A percentile compares a stretch with the other conserved stretches of the same genome.
These are phyloP conservation scores for Esperia sulphurella DNA, from an alignment of 2,888 invertebrate species.

Conservation along the genomic window DNA sequence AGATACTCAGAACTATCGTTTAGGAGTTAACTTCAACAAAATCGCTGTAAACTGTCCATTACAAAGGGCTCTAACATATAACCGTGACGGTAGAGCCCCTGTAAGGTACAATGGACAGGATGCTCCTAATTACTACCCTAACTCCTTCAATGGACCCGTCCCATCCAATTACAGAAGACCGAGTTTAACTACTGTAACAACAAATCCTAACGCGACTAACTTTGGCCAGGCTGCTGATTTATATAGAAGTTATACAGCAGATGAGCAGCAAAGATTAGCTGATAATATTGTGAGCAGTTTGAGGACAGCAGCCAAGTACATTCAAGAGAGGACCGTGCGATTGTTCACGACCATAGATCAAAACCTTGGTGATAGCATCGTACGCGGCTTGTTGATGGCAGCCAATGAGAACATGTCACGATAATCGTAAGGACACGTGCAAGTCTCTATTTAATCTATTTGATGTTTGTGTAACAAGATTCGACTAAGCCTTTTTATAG, in stretches of 20 bases:
- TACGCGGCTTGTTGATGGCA: conserved; percentile 17
- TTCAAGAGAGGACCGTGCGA: conserved; percentile 76
- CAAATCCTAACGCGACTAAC: neutral
- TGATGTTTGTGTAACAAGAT: too few relatives aligned
- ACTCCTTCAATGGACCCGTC: conserved; percentile 35
- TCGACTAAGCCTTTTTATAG: too few relatives aligned
- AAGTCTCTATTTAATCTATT: too few relatives aligned
- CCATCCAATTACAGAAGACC: conserved; percentile 30
- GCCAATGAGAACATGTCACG: too few relatives aligned
- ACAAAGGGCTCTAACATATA: conserved; percentile 22
- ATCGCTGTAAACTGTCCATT: conserved; percentile 32
- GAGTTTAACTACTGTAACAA: neutral
- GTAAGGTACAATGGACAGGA: conserved; percentile 26
- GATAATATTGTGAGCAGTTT: conserved; percentile 87
- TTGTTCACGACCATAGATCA: conserved; percentile 87
- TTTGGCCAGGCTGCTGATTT: neutral
- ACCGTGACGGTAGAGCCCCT: conserved; percentile 33
- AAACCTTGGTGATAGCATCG: conserved; percentile 80
- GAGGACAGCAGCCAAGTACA: conserved; percentile 82
- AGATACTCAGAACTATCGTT: conserved; percentile 72
- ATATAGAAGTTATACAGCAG: conserved; percentile 73
- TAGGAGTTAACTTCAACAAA: conserved; percentile 33
- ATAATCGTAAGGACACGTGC: too few relatives aligned
- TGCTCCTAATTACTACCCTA: conserved; percentile 36
- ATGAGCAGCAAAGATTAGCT: conserved; percentile 84